These are phyloP conservation scores for Xyrauchen texanus DNA, from an alignment of 2,113 vertebrate species.

Conservation along the genomic window DNA sequence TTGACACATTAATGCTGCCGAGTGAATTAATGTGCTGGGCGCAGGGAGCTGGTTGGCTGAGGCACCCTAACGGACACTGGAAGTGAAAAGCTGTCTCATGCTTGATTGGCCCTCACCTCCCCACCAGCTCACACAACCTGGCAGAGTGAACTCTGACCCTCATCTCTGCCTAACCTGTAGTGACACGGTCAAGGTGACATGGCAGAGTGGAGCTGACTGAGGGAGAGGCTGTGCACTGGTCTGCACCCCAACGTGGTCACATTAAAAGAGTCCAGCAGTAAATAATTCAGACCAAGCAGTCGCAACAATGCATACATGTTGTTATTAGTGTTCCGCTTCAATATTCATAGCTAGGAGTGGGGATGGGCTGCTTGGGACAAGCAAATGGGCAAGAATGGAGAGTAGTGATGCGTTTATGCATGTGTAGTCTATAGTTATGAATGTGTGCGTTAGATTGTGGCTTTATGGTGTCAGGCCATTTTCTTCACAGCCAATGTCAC, in stretches of 20 bases:
- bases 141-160: slow-evolving; percentile 49
- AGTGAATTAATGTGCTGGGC: slow-evolving; percentile 46
- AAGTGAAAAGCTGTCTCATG: slow-evolving; percentile 51
- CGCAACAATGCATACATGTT: slow-evolving; percentile 50
- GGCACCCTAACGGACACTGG: slow-evolving; percentile 37
- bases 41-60: slow-evolving; percentile 12
- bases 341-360: slow-evolving; percentile 38
- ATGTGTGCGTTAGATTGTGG: not conserved
- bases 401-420: not conserved
- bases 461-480: not conserved
- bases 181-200: slow-evolving; percentile 44
- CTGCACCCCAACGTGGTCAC: slow-evolving; percentile 7
- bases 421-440: slow-evolving; percentile 1
- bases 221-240: not conserved
- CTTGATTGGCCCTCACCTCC: slow-evolving; percentile 35
- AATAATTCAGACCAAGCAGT: slow-evolving; percentile 50
- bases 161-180: slow-evolving; percentile 31
- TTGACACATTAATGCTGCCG: slow-evolving; percentile 38
- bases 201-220: slow-evolving; percentile 44
- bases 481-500: not conserved
- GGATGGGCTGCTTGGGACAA: not conserved
- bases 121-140: slow-evolving; percentile 27
- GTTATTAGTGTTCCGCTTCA: slow-evolving; percentile 45
- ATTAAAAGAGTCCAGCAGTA: slow-evolving; percentile 38
- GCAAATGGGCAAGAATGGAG: not conserved